These are phyloP conservation scores for Macroglossus sobrinus DNA, from an alignment of 2,113 vertebrate species.

Conservation along the genomic window DNA sequence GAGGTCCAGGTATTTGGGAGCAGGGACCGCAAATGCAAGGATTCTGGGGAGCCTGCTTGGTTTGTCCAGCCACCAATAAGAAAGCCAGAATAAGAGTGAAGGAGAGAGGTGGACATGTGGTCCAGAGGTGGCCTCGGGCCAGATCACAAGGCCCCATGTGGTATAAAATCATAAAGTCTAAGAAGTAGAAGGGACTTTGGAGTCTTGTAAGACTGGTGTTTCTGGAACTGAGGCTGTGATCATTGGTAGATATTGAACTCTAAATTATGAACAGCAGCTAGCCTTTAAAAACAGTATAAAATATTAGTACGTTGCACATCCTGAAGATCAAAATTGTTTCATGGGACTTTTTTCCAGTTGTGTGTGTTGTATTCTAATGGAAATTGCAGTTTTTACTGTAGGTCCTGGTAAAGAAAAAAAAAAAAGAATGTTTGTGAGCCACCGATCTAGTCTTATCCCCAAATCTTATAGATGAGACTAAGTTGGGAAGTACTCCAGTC, in stretches of 20 bases:
- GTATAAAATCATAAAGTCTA: background rate
- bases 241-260: background rate
- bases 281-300: background rate
- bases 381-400: background rate
- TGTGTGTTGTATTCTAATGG: background rate
- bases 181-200: background rate
- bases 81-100: background rate
- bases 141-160: background rate
- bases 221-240: background rate
- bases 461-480: background rate
- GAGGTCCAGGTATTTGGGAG: background rate
- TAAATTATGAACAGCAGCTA: background rate
- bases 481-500: background rate
- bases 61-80: background rate
- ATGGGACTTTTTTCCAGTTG: background rate
- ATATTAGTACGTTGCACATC: background rate
- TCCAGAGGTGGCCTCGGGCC: too few species aligned
- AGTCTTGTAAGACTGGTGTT: background rate
- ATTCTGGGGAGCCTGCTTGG: background rate
- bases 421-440: background rate
- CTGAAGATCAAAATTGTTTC: background rate
- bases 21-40: too few species aligned
- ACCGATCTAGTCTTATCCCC: background rate
- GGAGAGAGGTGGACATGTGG: background rate
- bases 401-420: background rate